phyloP scores from a whole-genome alignment of 2,888 invertebrate genomes.

The Phalera bucephala region DNA sequence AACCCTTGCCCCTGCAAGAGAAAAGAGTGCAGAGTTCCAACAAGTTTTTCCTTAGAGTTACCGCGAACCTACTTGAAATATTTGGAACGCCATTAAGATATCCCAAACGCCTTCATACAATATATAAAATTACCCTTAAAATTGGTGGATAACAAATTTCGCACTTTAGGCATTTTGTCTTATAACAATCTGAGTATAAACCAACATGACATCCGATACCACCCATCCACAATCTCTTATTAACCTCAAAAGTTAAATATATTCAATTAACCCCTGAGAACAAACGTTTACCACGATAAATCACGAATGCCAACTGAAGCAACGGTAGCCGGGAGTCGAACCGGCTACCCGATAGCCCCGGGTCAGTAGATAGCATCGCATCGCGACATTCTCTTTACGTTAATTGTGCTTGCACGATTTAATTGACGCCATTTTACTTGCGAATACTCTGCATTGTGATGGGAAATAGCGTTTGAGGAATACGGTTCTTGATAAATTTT shows the following conservation, averaged over 20 bases:
- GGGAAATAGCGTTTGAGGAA: too few species aligned
- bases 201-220: constrained; percentile 11
- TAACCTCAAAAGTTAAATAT: constrained; percentile 33
- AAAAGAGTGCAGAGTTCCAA: too few species aligned
- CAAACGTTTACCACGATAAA: constrained; percentile 65
- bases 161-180: too few species aligned
- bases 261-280: constrained; percentile 64
- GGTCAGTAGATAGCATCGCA: constrained; percentile 73
- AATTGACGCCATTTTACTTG: constrained; percentile 63
- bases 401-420: constrained; percentile 65
- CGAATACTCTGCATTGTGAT: not conserved
- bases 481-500: too few species aligned
- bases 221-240: constrained; percentile 22
- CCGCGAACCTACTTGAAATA: too few species aligned
- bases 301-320: constrained; percentile 53
- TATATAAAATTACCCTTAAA: too few species aligned
- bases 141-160: too few species aligned
- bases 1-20: too few species aligned
- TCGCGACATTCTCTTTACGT: constrained; percentile 62
- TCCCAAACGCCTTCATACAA: too few species aligned
- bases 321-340: constrained; percentile 67
- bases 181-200: too few species aligned
- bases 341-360: constrained; percentile 69
- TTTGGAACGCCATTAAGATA: too few species aligned
- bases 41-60: too few species aligned